Evolutionary conservation across 1,140 invertebrate species (phyloP).

Genomic region (Drosophila kepulauana): DNA sequence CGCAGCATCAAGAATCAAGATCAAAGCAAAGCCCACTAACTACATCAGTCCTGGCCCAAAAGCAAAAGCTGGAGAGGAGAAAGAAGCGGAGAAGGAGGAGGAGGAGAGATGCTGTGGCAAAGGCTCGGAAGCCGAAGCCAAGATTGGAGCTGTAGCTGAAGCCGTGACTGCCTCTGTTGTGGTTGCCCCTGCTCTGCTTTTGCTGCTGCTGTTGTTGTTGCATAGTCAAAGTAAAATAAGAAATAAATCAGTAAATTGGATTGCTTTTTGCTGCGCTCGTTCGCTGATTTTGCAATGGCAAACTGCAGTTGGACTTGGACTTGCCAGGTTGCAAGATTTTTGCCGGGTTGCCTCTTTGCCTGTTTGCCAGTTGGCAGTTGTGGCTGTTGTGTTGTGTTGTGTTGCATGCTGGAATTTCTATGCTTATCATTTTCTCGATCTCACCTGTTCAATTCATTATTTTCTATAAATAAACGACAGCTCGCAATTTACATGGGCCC

Average conservation of each 20-base stretch:
- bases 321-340: slow-evolving; percentile 24
- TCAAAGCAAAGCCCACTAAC: slow-evolving; percentile 82
- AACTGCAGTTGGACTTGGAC: slow-evolving; percentile 48
- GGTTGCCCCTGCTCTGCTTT: slow-evolving; percentile 52
- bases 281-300: slow-evolving; percentile 69
- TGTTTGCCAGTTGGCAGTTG: slow-evolving; percentile 41
- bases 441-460: slow-evolving; percentile 83
- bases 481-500: slow-evolving; percentile 68
- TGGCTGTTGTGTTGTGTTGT: slow-evolving; percentile 36
- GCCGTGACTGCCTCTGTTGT: slow-evolving; percentile 74
- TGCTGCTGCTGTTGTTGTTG: slow-evolving; percentile 47
- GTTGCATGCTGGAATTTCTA: slow-evolving; percentile 80
- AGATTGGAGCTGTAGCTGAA: slow-evolving; percentile 37
- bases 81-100: no score
- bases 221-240: slow-evolving; percentile 83
- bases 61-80: slow-evolving; percentile 12
- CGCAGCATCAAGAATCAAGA: slow-evolving; percentile 75
- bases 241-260: slow-evolving; percentile 84
- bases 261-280: slow-evolving; percentile 75
- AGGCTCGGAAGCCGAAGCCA: slow-evolving; percentile 15
- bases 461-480: slow-evolving; percentile 83
- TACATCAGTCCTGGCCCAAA: slow-evolving; percentile 55
- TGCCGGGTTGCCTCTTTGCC: slow-evolving; percentile 4
- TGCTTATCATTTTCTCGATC: slow-evolving; percentile 79
- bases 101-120: slow-evolving; percentile 11